These are phyloP conservation scores for Nycticorax nycticorax DNA, from an alignment of 2,113 vertebrate species.

Conservation along the genomic window DNA sequence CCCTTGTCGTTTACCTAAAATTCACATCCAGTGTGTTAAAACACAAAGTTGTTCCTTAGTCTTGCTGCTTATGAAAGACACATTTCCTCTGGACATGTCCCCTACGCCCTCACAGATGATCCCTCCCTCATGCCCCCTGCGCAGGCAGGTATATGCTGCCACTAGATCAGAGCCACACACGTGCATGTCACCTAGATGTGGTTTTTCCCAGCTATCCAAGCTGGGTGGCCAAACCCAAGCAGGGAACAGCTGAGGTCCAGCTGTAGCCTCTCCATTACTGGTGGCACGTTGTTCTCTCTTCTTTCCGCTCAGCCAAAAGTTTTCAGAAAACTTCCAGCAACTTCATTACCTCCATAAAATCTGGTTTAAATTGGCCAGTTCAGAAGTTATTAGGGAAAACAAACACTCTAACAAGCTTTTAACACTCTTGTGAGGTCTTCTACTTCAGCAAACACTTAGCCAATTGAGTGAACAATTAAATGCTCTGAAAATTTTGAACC, in stretches of 20 bases:
- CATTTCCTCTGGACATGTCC: accelerated
- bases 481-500: conserved; percentile 44
- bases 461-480: conserved; percentile 62
- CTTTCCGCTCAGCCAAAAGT: background rate
- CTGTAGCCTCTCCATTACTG: background rate
- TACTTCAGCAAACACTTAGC: conserved; percentile 65
- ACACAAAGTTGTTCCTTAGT: background rate
- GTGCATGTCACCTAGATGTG: accelerated
- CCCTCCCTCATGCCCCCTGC: background rate
- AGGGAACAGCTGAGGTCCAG: background rate
- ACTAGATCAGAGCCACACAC: background rate
- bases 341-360: background rate
- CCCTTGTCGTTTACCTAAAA: background rate
- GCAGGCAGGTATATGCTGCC: background rate
- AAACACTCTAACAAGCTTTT: background rate
- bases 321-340: background rate
- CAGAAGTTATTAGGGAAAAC: background rate
- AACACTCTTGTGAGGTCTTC: conserved; percentile 11
- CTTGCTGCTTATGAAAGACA: background rate
- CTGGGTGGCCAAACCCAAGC: background rate
- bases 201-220: background rate
- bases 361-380: background rate
- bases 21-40: background rate
- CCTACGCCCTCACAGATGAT: background rate
- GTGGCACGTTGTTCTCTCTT: background rate